Conservation (phyloP, 2,888 invertebrate genomes). For the Ophion obscuratus region DNA sequence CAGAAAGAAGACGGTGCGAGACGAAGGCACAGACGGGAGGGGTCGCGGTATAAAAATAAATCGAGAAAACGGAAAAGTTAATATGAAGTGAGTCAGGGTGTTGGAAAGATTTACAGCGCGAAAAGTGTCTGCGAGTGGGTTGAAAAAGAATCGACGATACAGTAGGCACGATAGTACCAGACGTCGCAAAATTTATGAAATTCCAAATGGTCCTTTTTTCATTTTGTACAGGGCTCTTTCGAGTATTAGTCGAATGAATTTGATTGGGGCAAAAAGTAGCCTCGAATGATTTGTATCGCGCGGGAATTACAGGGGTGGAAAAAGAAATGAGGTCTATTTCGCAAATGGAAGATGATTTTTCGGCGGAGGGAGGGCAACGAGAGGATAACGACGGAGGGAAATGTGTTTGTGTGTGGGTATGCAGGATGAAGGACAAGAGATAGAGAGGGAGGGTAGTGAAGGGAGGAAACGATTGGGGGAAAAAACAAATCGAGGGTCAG, state of each 20-base stretch:
- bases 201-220: not conserved
- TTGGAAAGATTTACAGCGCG: conserved; percentile 12
- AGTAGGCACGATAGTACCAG: not conserved
- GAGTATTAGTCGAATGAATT: not conserved
- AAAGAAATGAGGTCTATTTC: not conserved
- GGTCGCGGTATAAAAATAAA: conserved; percentile 15
- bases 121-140: conserved; percentile 6
- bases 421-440: not conserved
- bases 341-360: conserved; percentile 3
- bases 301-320: not conserved
- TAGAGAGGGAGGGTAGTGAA: not conserved
- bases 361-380: not conserved
- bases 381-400: not conserved
- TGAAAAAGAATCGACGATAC: not conserved
- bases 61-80: conserved; percentile 2
- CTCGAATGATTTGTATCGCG: not conserved
- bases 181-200: not conserved
- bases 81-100: conserved; percentile 9
- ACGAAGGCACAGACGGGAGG: not conserved
- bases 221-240: not conserved
- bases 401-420: not conserved
- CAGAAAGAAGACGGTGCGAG: not conserved
- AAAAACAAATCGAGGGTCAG: not conserved
- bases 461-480: conserved; percentile 1
- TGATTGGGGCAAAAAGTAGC: not conserved